Base-by-base conservation (phyloP, 35 echinoderm and acorn worm species). In the Lytechinus variegatus region DNA sequence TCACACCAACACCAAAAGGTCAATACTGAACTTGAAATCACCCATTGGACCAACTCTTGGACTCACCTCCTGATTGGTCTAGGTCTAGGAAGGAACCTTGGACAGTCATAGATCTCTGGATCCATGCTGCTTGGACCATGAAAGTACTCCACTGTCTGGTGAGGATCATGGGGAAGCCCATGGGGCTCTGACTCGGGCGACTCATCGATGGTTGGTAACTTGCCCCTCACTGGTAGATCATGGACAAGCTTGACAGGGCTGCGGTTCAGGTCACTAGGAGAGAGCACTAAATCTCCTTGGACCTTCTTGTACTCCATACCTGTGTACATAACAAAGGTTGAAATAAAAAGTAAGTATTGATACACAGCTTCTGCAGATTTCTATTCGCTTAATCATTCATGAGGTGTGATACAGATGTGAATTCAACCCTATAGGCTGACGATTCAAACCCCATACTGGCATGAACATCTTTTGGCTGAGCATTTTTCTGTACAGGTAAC, bases 91-190 rank as follows among this genome's bases (percentile, higher is more conserved):
- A 96, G 91, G 56, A 96, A 96, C 57, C 97, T 96, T 87, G 96
- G 95, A 54, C 97, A 97, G 86, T 97, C 97, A 96, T 97, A 97
- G 33, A 96, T 92, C 61, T 97, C 97, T 29, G 92, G 61, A 60
- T 96, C 97, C 89, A 96, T 58, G 28, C 94, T 54, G 54, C 93
- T 96, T 28, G 87, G 86, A n/a, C 94, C 94, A 27, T 58, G 54
- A 89, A 94, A 96, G 54, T 95, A 95, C 54, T 97, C 97, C 87
- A 95, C 94, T 4, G 95, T 86, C 27, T 95, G 87, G 27, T 87
- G 88, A 33, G 94, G 52, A 88, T 96, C 94, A 13, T 87, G 95
- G 16, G 96, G 61, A 7, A 90, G 66, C 66, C 61, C 28, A 86
- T 60, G 56, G 52, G 93, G 53, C 54, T 97, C 95, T 27, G 96